Conservation (phyloP, 2,888 invertebrate species). For the Thysanoteuthis rhombus region DNA sequence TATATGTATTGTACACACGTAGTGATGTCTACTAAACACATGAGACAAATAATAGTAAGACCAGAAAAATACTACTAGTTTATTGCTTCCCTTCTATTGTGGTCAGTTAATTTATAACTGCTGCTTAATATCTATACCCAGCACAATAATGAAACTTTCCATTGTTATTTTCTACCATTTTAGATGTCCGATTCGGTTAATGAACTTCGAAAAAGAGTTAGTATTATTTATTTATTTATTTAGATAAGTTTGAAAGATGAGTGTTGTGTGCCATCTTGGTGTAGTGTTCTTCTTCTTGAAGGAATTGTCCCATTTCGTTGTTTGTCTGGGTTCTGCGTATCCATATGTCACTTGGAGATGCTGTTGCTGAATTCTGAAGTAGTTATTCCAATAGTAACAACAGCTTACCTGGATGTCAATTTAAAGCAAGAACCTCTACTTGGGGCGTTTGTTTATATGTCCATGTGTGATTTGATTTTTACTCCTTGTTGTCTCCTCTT, state of each 20-base stretch:
- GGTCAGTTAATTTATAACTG: no score
- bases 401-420: constrained; percentile 18
- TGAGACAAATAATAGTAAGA: no score
- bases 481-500: constrained; percentile 28
- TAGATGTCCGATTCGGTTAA: neutral
- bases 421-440: neutral
- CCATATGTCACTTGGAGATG: constrained; percentile 24
- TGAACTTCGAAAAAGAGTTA: neutral
- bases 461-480: constrained; percentile 30
- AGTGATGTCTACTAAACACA: neutral
- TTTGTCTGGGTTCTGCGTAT: neutral
- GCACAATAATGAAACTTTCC: no score
- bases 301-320: neutral
- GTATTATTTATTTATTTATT: neutral
- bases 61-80: no score
- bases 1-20: neutral
- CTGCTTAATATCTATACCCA: no score
- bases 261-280: no score
- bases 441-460: constrained; percentile 25
- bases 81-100: no score
- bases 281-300: neutral
- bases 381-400: neutral
- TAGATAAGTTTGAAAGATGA: neutral
- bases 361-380: neutral
- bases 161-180: neutral